Evolutionary conservation across 2,888 invertebrate genomes (phyloP).

Genomic region (Dusona sp.): DNA sequence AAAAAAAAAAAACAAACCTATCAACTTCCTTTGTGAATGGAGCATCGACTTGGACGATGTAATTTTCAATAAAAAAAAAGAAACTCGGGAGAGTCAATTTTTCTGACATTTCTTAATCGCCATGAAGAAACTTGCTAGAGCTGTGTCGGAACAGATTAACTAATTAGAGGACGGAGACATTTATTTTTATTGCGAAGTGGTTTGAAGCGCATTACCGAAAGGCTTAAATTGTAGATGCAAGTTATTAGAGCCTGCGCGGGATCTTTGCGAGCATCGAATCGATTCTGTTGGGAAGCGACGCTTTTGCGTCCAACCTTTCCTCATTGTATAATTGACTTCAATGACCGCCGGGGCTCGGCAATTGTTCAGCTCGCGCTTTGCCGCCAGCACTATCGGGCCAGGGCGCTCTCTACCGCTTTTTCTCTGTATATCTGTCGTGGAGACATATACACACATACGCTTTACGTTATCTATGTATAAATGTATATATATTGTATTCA

Average conservation of each 20-base stretch:
- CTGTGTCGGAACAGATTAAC: not conserved
- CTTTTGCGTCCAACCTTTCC: conserved; percentile 59
- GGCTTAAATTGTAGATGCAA: conserved; percentile 13
- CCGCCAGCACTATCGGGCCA: conserved; percentile 33
- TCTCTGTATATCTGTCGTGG: conserved; percentile 13
- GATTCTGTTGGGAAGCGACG: conserved; percentile 37
- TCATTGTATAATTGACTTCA: conserved; percentile 61
- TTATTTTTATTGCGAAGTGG: not conserved
- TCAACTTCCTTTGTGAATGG: not conserved
- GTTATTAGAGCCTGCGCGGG: conserved; percentile 39
- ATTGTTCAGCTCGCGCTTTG: conserved; percentile 57
- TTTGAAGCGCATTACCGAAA: conserved; percentile 1
- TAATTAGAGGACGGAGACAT: not conserved
- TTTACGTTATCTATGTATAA: conserved; percentile 8
- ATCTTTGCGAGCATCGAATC: conserved; percentile 48
- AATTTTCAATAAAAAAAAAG: not conserved
- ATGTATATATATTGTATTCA: conserved; percentile 6
- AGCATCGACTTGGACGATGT: not conserved
- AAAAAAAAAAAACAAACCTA: no score
- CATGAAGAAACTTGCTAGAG: not conserved
- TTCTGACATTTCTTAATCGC: not conserved
- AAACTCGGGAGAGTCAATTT: not conserved
- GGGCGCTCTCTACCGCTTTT: conserved; percentile 20
- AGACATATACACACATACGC: not conserved
- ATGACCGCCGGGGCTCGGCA: conserved; percentile 52